Evolutionary conservation across 2,113 vertebrate species (phyloP).

Genomic region (Rhizomys pruinosus): DNA sequence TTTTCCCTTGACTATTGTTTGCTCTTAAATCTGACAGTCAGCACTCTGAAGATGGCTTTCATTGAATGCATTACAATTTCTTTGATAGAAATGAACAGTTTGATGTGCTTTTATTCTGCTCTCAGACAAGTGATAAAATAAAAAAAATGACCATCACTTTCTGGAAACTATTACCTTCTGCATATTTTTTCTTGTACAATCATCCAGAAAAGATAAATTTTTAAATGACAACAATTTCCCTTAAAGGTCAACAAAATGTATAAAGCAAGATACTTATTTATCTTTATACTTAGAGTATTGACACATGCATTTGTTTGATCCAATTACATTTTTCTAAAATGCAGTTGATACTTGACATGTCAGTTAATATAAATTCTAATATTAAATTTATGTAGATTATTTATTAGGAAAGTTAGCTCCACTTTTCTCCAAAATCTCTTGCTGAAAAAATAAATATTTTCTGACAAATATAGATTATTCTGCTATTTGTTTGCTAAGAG

Average conservation of each 20-base stretch:
- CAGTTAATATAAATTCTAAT: neutral
- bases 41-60: slow-evolving; percentile 52
- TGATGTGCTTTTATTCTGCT: slow-evolving; percentile 64
- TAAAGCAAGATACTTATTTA: neutral
- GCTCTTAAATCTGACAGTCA: slow-evolving; percentile 61
- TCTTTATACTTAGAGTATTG: neutral
- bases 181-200: neutral
- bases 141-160: slow-evolving; percentile 44
- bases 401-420: neutral
- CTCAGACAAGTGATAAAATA: slow-evolving; percentile 58
- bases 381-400: neutral
- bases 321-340: neutral
- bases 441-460: neutral
- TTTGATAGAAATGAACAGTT: slow-evolving; percentile 68
- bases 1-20: slow-evolving; percentile 73
- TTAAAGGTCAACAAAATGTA: neutral
- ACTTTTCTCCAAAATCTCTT: neutral
- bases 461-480: neutral
- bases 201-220: neutral
- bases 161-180: neutral
- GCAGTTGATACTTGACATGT: neutral
- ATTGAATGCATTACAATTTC: slow-evolving; percentile 48
- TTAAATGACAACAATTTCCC: neutral
- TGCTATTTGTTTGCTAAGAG: neutral
- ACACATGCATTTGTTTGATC: neutral